These are phyloP conservation scores for Aphelenchoides avenae DNA, from an alignment of 1,140 invertebrate species.

Conservation along the genomic window DNA sequence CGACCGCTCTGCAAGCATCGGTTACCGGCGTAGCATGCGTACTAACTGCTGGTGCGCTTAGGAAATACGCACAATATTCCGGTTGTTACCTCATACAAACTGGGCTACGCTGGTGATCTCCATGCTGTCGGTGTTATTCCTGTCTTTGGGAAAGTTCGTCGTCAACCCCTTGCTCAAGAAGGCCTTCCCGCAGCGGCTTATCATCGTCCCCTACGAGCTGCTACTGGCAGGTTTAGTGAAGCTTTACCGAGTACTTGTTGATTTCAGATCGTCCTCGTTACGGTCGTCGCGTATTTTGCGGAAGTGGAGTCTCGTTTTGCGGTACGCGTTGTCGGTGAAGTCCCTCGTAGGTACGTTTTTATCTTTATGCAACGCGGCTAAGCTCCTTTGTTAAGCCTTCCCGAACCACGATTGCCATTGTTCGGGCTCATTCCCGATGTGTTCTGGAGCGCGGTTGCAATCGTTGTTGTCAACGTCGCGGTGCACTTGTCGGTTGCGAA, in stretches of 20 bases:
- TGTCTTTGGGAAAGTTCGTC: slow-evolving; percentile 44
- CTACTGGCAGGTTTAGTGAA: slow-evolving; percentile 4
- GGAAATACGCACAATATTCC: not conserved
- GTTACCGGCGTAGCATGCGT: too few species aligned
- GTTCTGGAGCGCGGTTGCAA: slow-evolving; percentile 28
- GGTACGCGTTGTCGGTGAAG: slow-evolving; percentile 26
- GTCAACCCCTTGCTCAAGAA: slow-evolving; percentile 39
- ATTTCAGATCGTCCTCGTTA: slow-evolving; percentile 16
- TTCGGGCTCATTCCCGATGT: slow-evolving; percentile 13
- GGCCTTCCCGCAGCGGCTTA: slow-evolving; percentile 9
- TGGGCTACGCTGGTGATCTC: slow-evolving; percentile 8
- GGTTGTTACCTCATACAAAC: slow-evolving; percentile 7
- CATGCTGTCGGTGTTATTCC: slow-evolving; percentile 36
- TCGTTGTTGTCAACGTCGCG: slow-evolving; percentile 24
- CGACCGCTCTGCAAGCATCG: not conserved
- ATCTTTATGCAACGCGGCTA: slow-evolving; percentile 5
- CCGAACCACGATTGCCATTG: slow-evolving; percentile 10
- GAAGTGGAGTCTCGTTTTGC: slow-evolving; percentile 1
- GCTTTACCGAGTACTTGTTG: not conserved
- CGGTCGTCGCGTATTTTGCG: not conserved
- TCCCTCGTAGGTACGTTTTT: slow-evolving; percentile 26
- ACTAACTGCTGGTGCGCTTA: too few species aligned
- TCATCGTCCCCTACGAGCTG: slow-evolving; percentile 29
- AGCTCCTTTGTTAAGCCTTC: slow-evolving; percentile 2
- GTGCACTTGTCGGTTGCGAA: slow-evolving; percentile 39